Conservation (phyloP, 2,113 vertebrate genomes). For the Felis chaus region DNA sequence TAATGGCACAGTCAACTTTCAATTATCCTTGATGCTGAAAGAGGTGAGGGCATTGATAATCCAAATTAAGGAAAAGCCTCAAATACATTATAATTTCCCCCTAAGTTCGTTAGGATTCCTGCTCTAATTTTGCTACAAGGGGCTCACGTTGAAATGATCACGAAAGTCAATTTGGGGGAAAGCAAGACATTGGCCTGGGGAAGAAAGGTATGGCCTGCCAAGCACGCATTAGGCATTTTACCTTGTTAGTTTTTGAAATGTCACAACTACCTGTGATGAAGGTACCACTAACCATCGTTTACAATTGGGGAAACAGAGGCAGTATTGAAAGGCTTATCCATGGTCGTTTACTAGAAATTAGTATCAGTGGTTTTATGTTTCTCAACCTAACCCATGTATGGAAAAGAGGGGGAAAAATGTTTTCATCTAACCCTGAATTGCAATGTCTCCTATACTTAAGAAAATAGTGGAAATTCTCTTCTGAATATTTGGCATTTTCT, state of each 20-base stretch:
- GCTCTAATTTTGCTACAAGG: background rate
- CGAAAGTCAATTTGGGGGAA: background rate
- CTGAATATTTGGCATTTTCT: background rate
- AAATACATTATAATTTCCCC: background rate
- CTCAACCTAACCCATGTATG: background rate
- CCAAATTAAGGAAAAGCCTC: background rate
- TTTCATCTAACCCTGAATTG: background rate
- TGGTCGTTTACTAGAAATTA: background rate
- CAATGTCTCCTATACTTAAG: background rate
- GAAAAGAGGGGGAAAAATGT: background rate
- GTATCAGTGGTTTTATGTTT: background rate
- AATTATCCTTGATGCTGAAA: background rate
- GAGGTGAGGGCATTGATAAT: background rate
- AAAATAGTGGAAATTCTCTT: background rate
- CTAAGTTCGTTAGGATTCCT: background rate
- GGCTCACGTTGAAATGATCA: background rate
- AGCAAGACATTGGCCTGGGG: background rate
- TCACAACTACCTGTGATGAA: no score
- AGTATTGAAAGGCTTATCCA: background rate
- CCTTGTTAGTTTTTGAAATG: background rate
- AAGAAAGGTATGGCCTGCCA: no score
- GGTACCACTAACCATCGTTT: no score
- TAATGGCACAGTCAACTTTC: background rate
- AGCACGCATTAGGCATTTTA: rapidly evolving
- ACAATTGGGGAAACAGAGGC: background rate